phyloP scores from a whole-genome alignment of 1,140 invertebrate species.

The Dendroctonus ponderosae region DNA sequence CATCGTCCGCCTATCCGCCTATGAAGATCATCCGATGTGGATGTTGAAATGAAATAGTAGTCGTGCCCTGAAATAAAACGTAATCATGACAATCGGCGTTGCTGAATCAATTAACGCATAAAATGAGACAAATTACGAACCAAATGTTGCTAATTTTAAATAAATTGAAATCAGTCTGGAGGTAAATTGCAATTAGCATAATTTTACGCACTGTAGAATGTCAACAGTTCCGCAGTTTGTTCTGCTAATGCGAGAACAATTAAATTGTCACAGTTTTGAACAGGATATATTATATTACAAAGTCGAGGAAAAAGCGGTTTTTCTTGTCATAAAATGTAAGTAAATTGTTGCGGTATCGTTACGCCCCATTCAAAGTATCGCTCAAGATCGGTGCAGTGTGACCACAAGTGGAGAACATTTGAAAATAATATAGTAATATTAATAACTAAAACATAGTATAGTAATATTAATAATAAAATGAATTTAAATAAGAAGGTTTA shows the following conservation, averaged over 20 bases:
- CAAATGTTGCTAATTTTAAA: constrained; percentile 1
- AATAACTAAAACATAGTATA: no score
- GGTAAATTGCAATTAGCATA: constrained; percentile 13
- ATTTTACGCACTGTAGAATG: constrained; percentile 19
- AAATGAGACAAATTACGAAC: constrained; percentile 2
- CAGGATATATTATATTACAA: constrained; percentile 20
- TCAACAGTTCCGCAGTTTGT: constrained; percentile 23
- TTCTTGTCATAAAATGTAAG: constrained; percentile 6
- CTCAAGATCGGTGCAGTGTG: not conserved
- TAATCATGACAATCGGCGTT: not conserved
- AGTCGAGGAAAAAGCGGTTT: constrained; percentile 5
- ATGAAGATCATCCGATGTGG: constrained; percentile 87
- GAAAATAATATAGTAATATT: no score
- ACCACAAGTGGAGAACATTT: not conserved
- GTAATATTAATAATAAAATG: no score
- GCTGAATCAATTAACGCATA: constrained; percentile 1
- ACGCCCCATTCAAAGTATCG: not conserved
- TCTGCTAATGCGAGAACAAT: constrained; percentile 20
- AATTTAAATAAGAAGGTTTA: no score
- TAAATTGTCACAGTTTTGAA: constrained; percentile 19
- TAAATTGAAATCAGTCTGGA: constrained; percentile 2
- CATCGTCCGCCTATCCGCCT: constrained; percentile 82
- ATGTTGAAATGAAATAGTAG: constrained; percentile 94
- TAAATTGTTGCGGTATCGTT: constrained; percentile 14
- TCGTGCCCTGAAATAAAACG: constrained; percentile 52